Evolutionary conservation across 2,797 vertebrate genomes (phyloP).

Genomic region (Alfaro cultratus): DNA sequence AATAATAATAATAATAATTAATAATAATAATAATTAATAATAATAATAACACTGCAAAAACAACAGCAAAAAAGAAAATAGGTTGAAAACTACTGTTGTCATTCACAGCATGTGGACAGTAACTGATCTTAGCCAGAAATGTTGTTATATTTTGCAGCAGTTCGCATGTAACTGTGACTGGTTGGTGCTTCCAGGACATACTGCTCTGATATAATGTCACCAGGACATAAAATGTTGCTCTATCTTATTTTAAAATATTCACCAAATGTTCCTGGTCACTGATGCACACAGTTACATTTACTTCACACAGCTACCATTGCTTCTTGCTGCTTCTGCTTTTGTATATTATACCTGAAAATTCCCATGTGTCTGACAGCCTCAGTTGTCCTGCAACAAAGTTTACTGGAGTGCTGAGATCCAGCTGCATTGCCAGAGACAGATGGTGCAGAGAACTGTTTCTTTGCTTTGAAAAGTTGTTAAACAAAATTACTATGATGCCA

Average conservation of each 20-base stretch:
- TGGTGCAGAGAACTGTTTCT: not conserved
- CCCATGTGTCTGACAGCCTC: not conserved
- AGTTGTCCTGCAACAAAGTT: slow-evolving; percentile 2
- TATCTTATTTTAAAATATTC: not conserved
- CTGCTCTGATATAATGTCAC: not conserved
- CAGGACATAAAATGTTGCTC: not conserved
- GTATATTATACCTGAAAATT: not conserved
- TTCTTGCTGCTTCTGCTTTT: not conserved
- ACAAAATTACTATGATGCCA: not conserved
- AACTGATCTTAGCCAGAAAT: not conserved
- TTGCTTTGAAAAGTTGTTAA: not conserved
- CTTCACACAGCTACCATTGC: not conserved
- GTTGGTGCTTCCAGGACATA: not conserved
- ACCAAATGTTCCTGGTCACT: not conserved
- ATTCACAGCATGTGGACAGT: not conserved
- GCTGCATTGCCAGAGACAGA: not conserved
- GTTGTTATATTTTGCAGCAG: not conserved
- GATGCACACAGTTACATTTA: not conserved
- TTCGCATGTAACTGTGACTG: not conserved
- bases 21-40: not conserved
- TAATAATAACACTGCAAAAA: not conserved
- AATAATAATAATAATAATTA: not conserved
- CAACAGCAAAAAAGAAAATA: not conserved
- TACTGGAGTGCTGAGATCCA: not conserved
- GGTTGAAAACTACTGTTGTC: not conserved